Percentiles rank a stretch among this genome's conserved stretches.
Conservation (phyloP, 2,888 invertebrate species). For the Plemyria rubiginata region DNA sequence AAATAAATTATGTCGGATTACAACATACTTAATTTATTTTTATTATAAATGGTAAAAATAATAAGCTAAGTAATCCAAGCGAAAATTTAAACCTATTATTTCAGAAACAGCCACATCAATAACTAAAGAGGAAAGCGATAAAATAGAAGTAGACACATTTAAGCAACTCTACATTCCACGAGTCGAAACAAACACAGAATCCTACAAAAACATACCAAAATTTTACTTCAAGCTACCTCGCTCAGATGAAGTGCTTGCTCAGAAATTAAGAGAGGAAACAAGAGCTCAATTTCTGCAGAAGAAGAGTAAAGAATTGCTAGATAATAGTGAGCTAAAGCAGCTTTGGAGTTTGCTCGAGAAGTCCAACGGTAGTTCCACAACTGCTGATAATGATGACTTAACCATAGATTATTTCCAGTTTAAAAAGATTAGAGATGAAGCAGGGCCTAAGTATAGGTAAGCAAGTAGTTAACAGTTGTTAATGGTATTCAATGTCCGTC, state of each 20-base stretch:
- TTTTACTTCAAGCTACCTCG: slow-evolving; percentile 92
- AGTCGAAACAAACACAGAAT: slow-evolving; percentile 74
- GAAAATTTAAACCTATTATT: neutral
- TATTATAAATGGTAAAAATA: too few relatives aligned
- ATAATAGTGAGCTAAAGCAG: slow-evolving; percentile 94
- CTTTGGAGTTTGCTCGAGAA: slow-evolving; percentile 94
- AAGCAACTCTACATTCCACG: slow-evolving; percentile 82
- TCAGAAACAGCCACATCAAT: slow-evolving; percentile 69
- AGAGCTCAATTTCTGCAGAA: slow-evolving; percentile 94
- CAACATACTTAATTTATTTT: too few relatives aligned
- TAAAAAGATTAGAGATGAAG: slow-evolving; percentile 89
- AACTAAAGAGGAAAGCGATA: slow-evolving; percentile 75
- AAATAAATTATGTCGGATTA: too few relatives aligned
- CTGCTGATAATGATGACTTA: slow-evolving; percentile 88
- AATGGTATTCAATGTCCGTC: too few relatives aligned
- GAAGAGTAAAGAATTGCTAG: slow-evolving; percentile 92
- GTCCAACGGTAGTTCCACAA: slow-evolving; percentile 90
- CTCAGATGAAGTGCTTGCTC: slow-evolving; percentile 90
- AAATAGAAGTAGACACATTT: slow-evolving; percentile 83
- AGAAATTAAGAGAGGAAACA: slow-evolving; percentile 94
- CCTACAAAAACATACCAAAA: slow-evolving; percentile 88
- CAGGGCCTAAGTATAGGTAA: slow-evolving; percentile 90
- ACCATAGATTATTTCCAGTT: slow-evolving; percentile 94
- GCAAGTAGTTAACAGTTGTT: too few relatives aligned
- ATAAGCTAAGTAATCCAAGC: too few relatives aligned